A percentile compares a stretch with the other conserved stretches of the same genome.
phyloP scores from a whole-genome alignment of 2,888 invertebrate genomes.

The Leucoma salicis region DNA sequence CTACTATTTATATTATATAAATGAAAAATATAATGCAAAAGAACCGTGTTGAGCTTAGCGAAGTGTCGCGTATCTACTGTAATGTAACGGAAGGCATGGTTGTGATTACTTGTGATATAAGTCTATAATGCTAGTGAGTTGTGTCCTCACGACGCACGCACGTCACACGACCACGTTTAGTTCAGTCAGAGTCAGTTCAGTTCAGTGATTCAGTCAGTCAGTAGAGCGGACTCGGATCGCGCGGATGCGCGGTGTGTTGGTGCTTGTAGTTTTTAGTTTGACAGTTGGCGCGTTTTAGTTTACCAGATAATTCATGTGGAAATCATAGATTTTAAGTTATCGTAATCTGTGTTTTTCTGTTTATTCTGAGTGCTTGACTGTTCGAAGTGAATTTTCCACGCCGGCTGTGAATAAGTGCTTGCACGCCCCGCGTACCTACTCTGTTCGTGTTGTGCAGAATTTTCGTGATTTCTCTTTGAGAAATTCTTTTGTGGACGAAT shows the following conservation, averaged over 20 bases:
- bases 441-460: constrained; percentile 69
- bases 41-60: constrained; percentile 49
- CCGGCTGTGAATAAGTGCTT: constrained; percentile 75
- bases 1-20: constrained; percentile 64
- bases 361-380: constrained; percentile 71
- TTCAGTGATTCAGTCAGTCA: too few relatives aligned
- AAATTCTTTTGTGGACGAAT: constrained; percentile 59
- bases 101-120: constrained; percentile 37
- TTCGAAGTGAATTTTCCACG: constrained; percentile 71
- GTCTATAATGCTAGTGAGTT: constrained; percentile 33
- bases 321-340: constrained; percentile 79
- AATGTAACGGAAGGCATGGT: constrained; percentile 52
- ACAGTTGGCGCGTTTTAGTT: constrained; percentile 79
- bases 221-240: constrained; percentile 77
- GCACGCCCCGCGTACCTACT: constrained; percentile 65
- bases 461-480: constrained; percentile 72
- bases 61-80: constrained; percentile 50
- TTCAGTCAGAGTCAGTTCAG: too few relatives aligned
- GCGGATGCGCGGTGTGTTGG: constrained; percentile 68
- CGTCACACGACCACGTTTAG: too few relatives aligned
- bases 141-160: too few relatives aligned
- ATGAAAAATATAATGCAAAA: constrained; percentile 71
- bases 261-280: constrained; percentile 80
- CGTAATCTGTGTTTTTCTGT: constrained; percentile 80
- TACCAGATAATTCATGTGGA: constrained; percentile 66